Evolutionary conservation across 2,797 vertebrate species (phyloP).

Genomic region (Podarcis lilfordi): DNA sequence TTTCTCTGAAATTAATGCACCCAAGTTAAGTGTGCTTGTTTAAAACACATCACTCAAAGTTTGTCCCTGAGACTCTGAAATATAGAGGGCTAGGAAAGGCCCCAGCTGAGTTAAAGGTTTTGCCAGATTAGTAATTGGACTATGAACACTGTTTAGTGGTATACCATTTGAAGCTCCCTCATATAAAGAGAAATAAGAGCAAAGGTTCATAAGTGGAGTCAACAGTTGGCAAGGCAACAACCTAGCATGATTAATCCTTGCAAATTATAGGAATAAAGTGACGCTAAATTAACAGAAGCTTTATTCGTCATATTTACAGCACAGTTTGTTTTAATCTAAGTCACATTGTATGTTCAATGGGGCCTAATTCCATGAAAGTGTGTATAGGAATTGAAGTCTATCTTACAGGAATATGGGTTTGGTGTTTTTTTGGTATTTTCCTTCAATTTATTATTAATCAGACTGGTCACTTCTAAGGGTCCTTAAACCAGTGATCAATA

Average conservation of each 20-base stretch:
- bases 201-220: not conserved
- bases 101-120: not conserved
- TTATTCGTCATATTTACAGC: no score
- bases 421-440: no score
- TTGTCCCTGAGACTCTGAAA: not conserved
- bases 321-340: no score
- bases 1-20: not conserved
- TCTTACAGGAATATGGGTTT: no score
- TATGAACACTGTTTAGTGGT: not conserved
- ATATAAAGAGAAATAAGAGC: not conserved
- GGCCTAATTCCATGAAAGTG: no score
- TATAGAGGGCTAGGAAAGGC: not conserved
- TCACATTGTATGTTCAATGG: no score
- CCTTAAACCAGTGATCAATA: no score
- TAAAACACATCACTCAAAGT: not conserved
- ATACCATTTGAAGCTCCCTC: not conserved
- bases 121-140: not conserved
- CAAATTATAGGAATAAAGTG: not conserved
- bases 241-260: not conserved
- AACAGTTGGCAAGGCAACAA: not conserved
- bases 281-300: not conserved
- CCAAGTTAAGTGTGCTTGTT: not conserved
- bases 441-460: no score
- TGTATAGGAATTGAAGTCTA: no score
- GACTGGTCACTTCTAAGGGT: no score